Evolutionary conservation across 1,140 invertebrate species (phyloP).

Genomic region (Glomeris maerens): DNA sequence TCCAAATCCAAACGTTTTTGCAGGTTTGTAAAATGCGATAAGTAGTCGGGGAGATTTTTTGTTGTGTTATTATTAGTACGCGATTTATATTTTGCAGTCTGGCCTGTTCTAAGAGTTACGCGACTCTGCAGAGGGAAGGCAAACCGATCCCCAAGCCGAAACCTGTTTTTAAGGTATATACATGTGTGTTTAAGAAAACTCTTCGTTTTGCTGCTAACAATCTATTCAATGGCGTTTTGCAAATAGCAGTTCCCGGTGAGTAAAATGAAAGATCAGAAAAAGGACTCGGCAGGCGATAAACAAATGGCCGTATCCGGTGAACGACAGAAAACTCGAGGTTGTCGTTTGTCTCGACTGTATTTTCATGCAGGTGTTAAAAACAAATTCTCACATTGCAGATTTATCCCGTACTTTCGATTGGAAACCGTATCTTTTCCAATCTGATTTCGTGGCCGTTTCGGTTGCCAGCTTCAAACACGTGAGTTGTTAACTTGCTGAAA

Average conservation of each 20-base stretch:
- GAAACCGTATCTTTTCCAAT: conserved; percentile 56
- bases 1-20: conserved; percentile 64
- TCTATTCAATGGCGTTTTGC: conserved; percentile 7
- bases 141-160: conserved; percentile 19
- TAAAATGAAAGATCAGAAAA: too few relatives aligned
- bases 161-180: conserved; percentile 10
- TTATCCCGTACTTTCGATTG: conserved; percentile 37
- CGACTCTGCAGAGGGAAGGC: conserved; percentile 23
- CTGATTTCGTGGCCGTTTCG: conserved; percentile 65
- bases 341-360: too few relatives aligned
- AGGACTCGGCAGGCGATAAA: too few relatives aligned
- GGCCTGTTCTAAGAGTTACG: conserved; percentile 46
- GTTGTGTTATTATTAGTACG: conserved; percentile 2
- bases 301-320: too few relatives aligned
- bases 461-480: conserved; percentile 81
- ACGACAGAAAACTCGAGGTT: too few relatives aligned
- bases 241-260: too few relatives aligned
- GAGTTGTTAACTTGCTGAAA: conserved; percentile 27
- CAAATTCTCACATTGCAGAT: conserved; percentile 6
- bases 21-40: conserved; percentile 4
- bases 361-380: too few relatives aligned
- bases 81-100: too few relatives aligned
- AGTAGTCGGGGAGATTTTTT: conserved; percentile 7
- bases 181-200: background rate
- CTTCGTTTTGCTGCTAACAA: background rate